Percentiles rank a stretch among this genome's conserved stretches.
Evolutionary conservation across 2,797 vertebrate genomes (phyloP).

Genomic region (Falco biarmicus): DNA sequence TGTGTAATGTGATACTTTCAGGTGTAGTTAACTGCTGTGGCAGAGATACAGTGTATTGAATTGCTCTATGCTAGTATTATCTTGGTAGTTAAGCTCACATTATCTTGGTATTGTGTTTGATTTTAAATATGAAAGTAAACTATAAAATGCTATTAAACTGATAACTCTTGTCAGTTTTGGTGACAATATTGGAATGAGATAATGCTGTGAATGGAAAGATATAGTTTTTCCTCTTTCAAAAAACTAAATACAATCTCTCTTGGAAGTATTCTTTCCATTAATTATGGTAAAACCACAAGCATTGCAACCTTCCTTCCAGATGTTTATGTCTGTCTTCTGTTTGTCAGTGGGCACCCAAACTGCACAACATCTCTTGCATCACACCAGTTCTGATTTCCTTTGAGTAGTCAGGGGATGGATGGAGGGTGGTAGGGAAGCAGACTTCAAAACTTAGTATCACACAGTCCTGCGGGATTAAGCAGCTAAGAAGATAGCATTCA

Average conservation of each 20-base stretch:
- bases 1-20: background rate
- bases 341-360: background rate
- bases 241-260: background rate
- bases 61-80: conserved; percentile 34
- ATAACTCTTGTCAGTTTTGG: background rate
- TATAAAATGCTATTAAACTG: background rate
- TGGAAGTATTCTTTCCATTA: background rate
- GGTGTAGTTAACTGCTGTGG: background rate
- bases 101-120: conserved; percentile 15
- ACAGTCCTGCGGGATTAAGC: background rate
- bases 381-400: background rate
- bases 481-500: background rate
- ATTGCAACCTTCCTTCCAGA: background rate
- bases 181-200: background rate
- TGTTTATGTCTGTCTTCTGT: background rate
- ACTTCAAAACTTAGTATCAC: background rate
- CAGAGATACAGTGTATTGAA: background rate
- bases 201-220: background rate
- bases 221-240: background rate
- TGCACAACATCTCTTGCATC: background rate
- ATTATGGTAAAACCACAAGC: background rate
- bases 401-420: background rate
- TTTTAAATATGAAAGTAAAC: background rate
- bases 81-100: background rate
- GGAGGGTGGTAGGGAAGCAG: background rate